Evolutionary conservation across 2,797 vertebrate genomes (phyloP).

Genomic region (Kryptopterus vitreolus): DNA sequence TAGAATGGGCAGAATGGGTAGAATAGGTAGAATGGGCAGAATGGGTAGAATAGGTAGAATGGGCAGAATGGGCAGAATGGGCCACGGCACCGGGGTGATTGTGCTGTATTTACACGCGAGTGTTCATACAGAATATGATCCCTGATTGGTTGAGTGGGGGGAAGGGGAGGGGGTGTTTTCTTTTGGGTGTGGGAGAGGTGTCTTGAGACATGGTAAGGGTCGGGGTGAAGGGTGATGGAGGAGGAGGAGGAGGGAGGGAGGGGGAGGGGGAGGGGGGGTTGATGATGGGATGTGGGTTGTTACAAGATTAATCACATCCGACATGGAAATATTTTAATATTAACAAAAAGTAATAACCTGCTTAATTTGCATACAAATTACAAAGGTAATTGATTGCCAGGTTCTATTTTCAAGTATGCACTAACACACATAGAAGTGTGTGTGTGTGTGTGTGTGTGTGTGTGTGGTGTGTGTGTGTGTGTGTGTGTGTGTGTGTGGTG

Average conservation of each 20-base stretch:
- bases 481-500: slow-evolving; percentile 1
- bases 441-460: neutral
- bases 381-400: slow-evolving; percentile 58
- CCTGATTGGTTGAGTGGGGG: slow-evolving; percentile 11
- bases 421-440: slow-evolving; percentile 43
- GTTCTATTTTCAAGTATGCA: slow-evolving; percentile 37
- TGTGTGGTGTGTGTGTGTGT: neutral
- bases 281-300: too few relatives aligned
- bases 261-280: neutral
- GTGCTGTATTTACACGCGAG: slow-evolving; percentile 36
- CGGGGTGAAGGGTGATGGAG: too few relatives aligned
- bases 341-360: slow-evolving; percentile 60
- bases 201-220: too few relatives aligned
- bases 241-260: neutral
- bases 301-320: slow-evolving; percentile 61
- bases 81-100: slow-evolving; percentile 41
- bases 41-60: too few relatives aligned
- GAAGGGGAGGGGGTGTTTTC: neutral
- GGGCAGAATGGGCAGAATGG: too few relatives aligned
- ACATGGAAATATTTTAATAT: slow-evolving; percentile 59
- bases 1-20: too few relatives aligned
- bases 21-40: too few relatives aligned
- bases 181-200: too few relatives aligned
- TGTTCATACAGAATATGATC: slow-evolving; percentile 42
- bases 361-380: slow-evolving; percentile 66